phyloP scores from a whole-genome alignment of 1,140 invertebrate genomes.

The Tetragnatha versicolor region DNA sequence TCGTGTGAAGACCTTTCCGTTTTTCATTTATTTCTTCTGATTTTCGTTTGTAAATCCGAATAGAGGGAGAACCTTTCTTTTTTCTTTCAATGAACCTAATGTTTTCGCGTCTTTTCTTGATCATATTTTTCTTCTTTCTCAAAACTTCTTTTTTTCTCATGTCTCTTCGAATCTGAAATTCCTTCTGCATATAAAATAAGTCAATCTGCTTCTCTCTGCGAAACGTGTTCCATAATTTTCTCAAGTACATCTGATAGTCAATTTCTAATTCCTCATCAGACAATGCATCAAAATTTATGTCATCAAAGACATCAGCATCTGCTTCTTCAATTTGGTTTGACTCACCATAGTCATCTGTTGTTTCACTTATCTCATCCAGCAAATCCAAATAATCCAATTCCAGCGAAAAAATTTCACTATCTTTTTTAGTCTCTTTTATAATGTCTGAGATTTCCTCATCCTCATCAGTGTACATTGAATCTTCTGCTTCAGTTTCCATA shows the following conservation, averaged over 20 bases:
- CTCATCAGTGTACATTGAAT: background rate
- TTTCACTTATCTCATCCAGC: too few species aligned
- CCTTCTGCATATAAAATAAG: slow-evolving; percentile 20
- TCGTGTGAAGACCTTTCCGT: background rate
- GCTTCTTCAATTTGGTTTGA: background rate
- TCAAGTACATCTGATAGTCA: slow-evolving; percentile 21
- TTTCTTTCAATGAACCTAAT: background rate
- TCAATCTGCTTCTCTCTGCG: background rate
- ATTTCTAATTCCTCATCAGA: slow-evolving; percentile 38
- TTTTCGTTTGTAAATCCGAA: slow-evolving; percentile 31
- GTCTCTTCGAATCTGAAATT: slow-evolving; percentile 5
- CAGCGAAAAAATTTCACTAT: background rate
- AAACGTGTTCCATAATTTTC: slow-evolving; percentile 11
- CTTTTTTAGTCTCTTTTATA: background rate
- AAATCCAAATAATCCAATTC: too few species aligned
- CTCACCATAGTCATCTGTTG: background rate
- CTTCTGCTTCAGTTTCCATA: background rate
- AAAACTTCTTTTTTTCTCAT: background rate
- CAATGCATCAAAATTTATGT: slow-evolving; percentile 25
- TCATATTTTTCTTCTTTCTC: background rate
- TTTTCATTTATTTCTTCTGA: background rate
- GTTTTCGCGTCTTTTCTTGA: slow-evolving; percentile 22
- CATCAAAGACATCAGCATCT: slow-evolving; percentile 1
- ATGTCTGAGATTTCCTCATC: background rate
- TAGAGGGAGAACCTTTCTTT: background rate